Conservation (phyloP, 2,888 invertebrate species). For the Homarus gammarus region DNA sequence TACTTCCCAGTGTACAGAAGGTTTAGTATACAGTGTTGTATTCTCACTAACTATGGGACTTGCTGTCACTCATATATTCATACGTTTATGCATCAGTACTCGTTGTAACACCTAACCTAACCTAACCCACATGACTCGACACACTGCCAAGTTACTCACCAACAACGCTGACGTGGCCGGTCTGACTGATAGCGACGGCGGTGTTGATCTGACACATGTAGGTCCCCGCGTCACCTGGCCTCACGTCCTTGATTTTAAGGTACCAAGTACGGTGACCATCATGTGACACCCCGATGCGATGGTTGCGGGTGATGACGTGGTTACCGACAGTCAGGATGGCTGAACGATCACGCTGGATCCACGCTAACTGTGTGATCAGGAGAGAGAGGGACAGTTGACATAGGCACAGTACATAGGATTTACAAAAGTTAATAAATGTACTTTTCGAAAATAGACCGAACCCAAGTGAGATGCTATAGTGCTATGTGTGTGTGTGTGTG, state of each 20-base stretch:
- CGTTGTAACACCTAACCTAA: not conserved
- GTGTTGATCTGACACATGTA: slow-evolving; percentile 84
- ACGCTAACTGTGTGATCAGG: slow-evolving; percentile 86
- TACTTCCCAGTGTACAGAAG: no score
- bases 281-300: slow-evolving; percentile 90
- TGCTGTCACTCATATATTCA: no score
- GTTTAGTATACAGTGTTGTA: no score
- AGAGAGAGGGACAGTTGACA: not conserved
- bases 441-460: no score
- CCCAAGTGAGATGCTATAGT: no score
- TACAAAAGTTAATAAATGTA: no score
- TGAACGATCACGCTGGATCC: slow-evolving; percentile 97
- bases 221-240: slow-evolving; percentile 93
- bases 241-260: slow-evolving; percentile 93
- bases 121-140: no score
- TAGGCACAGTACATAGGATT: no score
- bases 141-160: no score
- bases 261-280: slow-evolving; percentile 96
- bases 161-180: slow-evolving; percentile 93
- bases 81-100: not conserved
- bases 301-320: slow-evolving; percentile 89
- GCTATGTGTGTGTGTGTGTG: no score
- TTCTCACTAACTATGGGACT: no score
- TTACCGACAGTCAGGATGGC: slow-evolving; percentile 95
- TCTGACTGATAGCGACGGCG: slow-evolving; percentile 94